A percentile compares a stretch with the other conserved stretches of the same genome.
These are phyloP conservation scores for Graptemys geographica DNA, from an alignment of 2,797 vertebrate genomes.

Conservation along the genomic window DNA sequence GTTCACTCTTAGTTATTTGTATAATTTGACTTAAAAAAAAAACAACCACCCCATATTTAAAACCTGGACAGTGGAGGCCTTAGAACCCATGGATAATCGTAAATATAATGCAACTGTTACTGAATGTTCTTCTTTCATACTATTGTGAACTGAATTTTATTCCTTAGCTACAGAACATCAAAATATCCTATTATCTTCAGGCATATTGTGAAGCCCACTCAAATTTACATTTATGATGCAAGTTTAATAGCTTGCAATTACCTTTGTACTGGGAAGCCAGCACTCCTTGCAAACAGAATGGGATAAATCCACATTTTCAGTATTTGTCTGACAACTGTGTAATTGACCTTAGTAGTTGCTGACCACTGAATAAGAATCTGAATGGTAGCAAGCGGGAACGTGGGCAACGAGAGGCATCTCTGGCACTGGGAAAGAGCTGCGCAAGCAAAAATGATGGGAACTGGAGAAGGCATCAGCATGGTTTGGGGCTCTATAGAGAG, in stretches of 20 bases:
- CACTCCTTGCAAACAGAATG: slow-evolving; percentile 63
- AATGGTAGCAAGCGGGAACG: slow-evolving; percentile 2
- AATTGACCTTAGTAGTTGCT: slow-evolving; percentile 42
- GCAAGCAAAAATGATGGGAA: neutral
- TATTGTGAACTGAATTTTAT: slow-evolving; percentile 48
- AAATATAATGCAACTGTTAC: slow-evolving; percentile 40
- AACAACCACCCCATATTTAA: neutral
- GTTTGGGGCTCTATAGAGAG: slow-evolving; percentile 6
- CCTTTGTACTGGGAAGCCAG: slow-evolving; percentile 62
- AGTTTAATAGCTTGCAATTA: slow-evolving; percentile 63
- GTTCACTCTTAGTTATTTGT: too few species aligned
- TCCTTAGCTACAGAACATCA: slow-evolving; percentile 49
- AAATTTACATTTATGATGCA: slow-evolving; percentile 66
- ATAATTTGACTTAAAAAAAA: neutral
- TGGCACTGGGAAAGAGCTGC: neutral
- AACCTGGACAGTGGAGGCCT: slow-evolving; percentile 32
- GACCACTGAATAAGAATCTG: slow-evolving; percentile 58
- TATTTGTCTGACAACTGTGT: slow-evolving; percentile 50
- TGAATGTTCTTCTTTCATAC: slow-evolving; percentile 65
- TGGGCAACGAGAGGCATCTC: slow-evolving; percentile 19
- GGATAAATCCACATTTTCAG: slow-evolving; percentile 61
- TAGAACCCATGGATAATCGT: neutral
- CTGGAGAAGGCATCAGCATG: slow-evolving; percentile 32
- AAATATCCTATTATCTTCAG: slow-evolving; percentile 69
- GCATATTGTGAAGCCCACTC: slow-evolving; percentile 74